Evolutionary conservation across 2,113 vertebrate genomes (phyloP).

Genomic region (Neomonachus schauinslandi): DNA sequence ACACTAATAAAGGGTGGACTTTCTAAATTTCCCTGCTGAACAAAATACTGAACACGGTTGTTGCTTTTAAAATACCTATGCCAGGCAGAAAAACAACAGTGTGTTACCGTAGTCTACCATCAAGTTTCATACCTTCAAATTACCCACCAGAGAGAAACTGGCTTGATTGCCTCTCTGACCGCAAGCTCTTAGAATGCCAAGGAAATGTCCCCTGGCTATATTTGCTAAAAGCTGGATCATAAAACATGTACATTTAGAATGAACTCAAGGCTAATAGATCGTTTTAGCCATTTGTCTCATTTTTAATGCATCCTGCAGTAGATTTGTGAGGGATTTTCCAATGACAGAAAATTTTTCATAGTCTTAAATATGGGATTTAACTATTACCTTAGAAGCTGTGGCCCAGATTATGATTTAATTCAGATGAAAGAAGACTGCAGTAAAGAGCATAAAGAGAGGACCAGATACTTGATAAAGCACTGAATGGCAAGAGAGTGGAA

Average conservation of each 20-base stretch:
- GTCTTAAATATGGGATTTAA: neutral
- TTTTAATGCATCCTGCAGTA: neutral
- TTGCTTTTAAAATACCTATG: slow-evolving; percentile 18
- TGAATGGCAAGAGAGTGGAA: neutral
- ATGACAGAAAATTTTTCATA: neutral
- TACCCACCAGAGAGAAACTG: neutral
- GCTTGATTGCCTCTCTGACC: neutral
- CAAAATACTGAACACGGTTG: neutral
- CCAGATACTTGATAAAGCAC: neutral
- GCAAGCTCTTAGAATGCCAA: neutral
- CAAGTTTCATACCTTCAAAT: neutral
- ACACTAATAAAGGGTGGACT: neutral
- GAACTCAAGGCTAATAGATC: neutral
- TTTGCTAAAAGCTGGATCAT: neutral
- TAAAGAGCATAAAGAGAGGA: neutral
- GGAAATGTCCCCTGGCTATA: neutral
- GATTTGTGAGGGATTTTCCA: neutral
- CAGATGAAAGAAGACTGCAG: neutral
- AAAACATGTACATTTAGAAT: neutral
- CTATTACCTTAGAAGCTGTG: neutral
- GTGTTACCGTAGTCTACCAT: neutral
- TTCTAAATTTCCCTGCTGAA: neutral
- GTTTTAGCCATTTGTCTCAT: neutral
- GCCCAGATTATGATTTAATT: neutral
- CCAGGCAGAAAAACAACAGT: neutral